phyloP scores from a whole-genome alignment of 2,888 invertebrate genomes.

The Bruchidius siliquastri region DNA sequence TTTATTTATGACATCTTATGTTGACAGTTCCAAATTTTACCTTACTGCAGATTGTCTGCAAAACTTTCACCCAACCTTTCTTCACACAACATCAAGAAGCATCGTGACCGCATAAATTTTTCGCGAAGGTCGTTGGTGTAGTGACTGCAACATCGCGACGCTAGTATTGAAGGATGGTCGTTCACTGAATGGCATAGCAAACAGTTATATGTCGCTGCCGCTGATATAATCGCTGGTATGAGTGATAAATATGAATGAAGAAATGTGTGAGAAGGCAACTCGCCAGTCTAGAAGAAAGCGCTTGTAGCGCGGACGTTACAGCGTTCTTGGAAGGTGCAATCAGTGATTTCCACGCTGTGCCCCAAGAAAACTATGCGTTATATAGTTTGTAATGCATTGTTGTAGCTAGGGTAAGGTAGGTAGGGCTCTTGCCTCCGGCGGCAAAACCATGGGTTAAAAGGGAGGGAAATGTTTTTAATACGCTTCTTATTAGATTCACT shows the following conservation, averaged over 20 bases:
- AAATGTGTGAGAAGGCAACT: conserved; percentile 29
- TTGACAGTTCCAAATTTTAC: too few relatives aligned
- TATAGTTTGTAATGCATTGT: too few relatives aligned
- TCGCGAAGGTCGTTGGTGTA: background rate
- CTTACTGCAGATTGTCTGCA: too few relatives aligned
- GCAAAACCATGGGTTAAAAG: too few relatives aligned
- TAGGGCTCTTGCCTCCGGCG: too few relatives aligned
- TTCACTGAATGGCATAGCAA: conserved; percentile 7
- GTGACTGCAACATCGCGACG: background rate
- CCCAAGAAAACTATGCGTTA: too few relatives aligned
- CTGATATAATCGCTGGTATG: conserved; percentile 27
- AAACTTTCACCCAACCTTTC: background rate
- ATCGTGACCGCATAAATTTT: background rate
- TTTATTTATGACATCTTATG: too few relatives aligned
- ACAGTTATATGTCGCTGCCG: conserved; percentile 24
- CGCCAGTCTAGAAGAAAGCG: background rate
- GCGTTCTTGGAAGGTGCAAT: background rate
- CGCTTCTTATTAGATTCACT: too few relatives aligned
- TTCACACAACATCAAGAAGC: background rate
- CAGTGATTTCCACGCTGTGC: too few relatives aligned
- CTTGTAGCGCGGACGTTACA: background rate
- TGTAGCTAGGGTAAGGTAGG: too few relatives aligned
- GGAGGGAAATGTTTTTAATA: too few relatives aligned
- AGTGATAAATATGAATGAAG: conserved; percentile 35
- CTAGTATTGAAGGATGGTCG: background rate